Evolutionary conservation across 2,113 vertebrate species (phyloP), one percentile per base, ranked within the genome.

Genomic region (Pseudolaguvia tuberculata): DNA sequence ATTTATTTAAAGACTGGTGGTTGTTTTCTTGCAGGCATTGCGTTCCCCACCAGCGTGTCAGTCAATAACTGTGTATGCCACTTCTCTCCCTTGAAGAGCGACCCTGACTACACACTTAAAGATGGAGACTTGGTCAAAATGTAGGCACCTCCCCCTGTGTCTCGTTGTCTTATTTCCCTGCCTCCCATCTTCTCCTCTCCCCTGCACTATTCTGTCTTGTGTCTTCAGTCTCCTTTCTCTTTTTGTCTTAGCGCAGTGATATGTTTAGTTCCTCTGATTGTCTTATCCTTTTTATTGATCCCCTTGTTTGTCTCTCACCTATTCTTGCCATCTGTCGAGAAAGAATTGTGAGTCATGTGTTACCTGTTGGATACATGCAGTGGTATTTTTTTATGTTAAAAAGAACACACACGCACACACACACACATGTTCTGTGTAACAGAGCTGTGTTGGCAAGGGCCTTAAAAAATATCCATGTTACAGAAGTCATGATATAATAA

Each of bases 41-140:
- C 97, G 76, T 99, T 99, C 82, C 97, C 96, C 1, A 98, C 97
- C 59, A 95, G 96, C 84, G 92, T 98, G 83, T 98, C 96, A 0
- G 95, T 98, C 39, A 99, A 98, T 90, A 99, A 98, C 92, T 96
- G 93, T 1, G 96, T 98, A 27, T 98, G 97, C 85, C 96, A 99
- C 90, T 94, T 93, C 92, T 99, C 97, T 68, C 97, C 97, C 9
- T 88, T 99, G 90, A 98, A 95, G 93, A 99, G 95, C 1, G 97
- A 99, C 87, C 91, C 94, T 55, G 95, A 99, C 72, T 92, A 97
- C 86, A 88, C 90, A 79, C 89, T 99, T 75, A 97, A 99, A 84
- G 93, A 96, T 18, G 97, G 93, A 9, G 96, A 99, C 83, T 77
- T 99, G 80, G 91, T 99, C 82, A 99, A 98, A 91, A 93, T 99